Conservation (phyloP, 2,888 invertebrate species). For the Catotricha subobsoleta region DNA sequence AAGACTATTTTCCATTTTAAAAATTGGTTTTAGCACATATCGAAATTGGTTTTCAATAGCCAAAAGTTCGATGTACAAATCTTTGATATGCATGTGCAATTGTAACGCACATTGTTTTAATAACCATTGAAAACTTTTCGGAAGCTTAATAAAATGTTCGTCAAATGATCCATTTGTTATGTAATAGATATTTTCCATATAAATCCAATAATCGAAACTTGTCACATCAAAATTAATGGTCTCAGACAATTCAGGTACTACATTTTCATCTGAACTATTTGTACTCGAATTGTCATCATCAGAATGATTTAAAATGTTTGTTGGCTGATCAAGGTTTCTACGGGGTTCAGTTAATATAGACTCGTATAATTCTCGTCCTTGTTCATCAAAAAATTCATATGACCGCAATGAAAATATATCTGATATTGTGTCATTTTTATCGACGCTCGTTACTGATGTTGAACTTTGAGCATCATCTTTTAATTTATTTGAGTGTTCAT, state of each 20-base stretch:
- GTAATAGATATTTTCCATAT: slow-evolving; percentile 15
- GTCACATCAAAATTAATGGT: slow-evolving; percentile 17
- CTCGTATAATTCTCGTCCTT: slow-evolving; percentile 1
- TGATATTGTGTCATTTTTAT: neutral
- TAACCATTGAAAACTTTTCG: slow-evolving; percentile 24
- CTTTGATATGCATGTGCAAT: slow-evolving; percentile 18
- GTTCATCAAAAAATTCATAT: slow-evolving; percentile 7
- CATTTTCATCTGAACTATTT: neutral
- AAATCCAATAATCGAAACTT: slow-evolving; percentile 26
- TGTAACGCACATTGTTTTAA: slow-evolving; percentile 24
- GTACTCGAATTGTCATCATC: slow-evolving; percentile 13
- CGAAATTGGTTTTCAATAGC: slow-evolving; percentile 23
- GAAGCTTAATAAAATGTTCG: slow-evolving; percentile 18
- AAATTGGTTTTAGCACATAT: slow-evolving; percentile 20
- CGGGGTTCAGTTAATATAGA: slow-evolving; percentile 15
- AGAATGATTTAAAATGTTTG: slow-evolving; percentile 13
- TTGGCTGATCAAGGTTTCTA: slow-evolving; percentile 14
- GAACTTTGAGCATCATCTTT: too few relatives aligned
- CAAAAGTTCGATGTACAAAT: slow-evolving; percentile 23
- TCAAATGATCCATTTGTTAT: slow-evolving; percentile 14
- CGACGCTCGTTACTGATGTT: too few relatives aligned
- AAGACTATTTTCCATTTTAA: slow-evolving; percentile 15
- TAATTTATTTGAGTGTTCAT: slow-evolving; percentile 8
- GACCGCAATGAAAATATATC: slow-evolving; percentile 15
- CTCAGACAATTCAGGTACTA: neutral